Evolutionary conservation across 2,113 vertebrate species (phyloP), one percentile per base, ranked within the genome.

Genomic region (Microtus pennsylvanicus): DNA sequence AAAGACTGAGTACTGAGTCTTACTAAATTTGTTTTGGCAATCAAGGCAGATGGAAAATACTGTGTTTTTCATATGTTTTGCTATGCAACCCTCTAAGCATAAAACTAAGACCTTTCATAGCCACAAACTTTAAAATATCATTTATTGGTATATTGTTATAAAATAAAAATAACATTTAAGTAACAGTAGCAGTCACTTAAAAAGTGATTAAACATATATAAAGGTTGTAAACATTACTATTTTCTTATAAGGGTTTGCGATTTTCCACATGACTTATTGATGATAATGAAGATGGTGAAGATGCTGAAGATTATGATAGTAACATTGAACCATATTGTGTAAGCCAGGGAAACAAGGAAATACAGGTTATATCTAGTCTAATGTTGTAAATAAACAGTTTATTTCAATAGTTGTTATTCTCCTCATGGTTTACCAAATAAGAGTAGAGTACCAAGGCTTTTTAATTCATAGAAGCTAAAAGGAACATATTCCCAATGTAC

Each of bases 21-120:
- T 74, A 12, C 35, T 90, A 70, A 91, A 93, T 10, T 87, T 94
- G n/a, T 28, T 90, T 89, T 93, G 93, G 26, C 21, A 93, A 72
- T 93, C 33, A 90, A 94, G 0, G 4, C 5, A 88, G 38, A 90
- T 69, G 6, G 28, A 75, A 94, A 94, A 87, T 90, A 69, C 58
- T 72, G 12, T 87, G 7, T 85, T 93, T 93, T 81, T 26, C 5
- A 0, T 47, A 52, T 45, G 42, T 92, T 78, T 87, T 63, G 7
- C 26, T 30, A 28, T 74, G 1, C 9, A 55, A 16, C 85, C 35
- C 87, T 85, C 4, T 19, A 81, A 11, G 11, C 11, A 33, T 88
- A 96, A 88, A 96, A 30, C 8, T 87, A 24, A 0, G 65, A 5
- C 9, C 13, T 42, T 35, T 77, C 45, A 3, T 14, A 86, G 19